These are phyloP conservation scores for Luehdorfia chinensis DNA, from an alignment of 1,140 invertebrate genomes.

Conservation along the genomic window DNA sequence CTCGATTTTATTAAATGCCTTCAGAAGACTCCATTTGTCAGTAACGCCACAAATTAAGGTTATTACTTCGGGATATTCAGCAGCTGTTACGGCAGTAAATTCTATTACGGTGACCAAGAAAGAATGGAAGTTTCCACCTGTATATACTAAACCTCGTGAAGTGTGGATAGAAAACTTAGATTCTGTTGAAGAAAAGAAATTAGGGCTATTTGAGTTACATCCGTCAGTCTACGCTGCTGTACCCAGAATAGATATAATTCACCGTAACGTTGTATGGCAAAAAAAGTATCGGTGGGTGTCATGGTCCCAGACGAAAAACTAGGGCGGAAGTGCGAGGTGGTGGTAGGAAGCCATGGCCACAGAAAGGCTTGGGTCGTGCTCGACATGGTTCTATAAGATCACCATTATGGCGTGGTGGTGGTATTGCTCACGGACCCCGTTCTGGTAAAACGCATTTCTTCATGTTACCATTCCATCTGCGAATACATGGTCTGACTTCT, in stretches of 20 bases:
- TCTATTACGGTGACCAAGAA: constrained; percentile 54
- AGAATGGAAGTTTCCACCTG: constrained; percentile 67
- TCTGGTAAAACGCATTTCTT: constrained; percentile 93
- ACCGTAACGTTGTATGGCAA: constrained; percentile 94
- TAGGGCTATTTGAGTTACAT: constrained; percentile 92
- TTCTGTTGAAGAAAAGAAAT: constrained; percentile 86
- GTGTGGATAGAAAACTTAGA: constrained; percentile 96
- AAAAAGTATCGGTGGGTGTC: constrained; percentile 87
- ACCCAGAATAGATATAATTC: constrained; percentile 93
- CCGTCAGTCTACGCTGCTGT: constrained; percentile 89
- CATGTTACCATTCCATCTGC: constrained; percentile 89
- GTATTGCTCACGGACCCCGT: constrained; percentile 91
- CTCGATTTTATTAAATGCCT: constrained; percentile 50
- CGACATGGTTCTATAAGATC: constrained; percentile 95
- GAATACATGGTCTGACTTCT: constrained; percentile 88
- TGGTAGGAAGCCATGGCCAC: constrained; percentile 95
- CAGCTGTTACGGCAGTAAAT: constrained; percentile 24
- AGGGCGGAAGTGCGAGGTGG: constrained; percentile 92
- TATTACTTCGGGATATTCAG: constrained; percentile 29
- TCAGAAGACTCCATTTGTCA: constrained; percentile 52
- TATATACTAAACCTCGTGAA: constrained; percentile 82
- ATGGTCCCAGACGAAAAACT: constrained; percentile 84
- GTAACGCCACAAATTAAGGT: constrained; percentile 41
- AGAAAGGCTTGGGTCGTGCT: constrained; percentile 94
- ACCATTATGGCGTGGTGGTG: constrained; percentile 90